Base-by-base conservation (phyloP, 2,888 invertebrate genomes). In the Eustalomyia histrio region DNA sequence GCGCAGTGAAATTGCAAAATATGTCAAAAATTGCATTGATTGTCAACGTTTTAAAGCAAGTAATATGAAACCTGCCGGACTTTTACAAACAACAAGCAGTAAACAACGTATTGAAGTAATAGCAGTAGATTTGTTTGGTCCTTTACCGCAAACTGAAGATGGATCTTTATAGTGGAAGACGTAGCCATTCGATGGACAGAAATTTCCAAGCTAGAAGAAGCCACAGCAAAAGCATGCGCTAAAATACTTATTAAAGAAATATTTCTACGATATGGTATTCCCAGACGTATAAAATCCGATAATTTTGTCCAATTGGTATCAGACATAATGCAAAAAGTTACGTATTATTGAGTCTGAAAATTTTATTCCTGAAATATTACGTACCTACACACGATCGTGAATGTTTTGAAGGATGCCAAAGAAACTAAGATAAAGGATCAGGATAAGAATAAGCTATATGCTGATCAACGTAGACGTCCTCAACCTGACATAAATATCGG, bases 171-270 rank as follows among this genome's bases (percentile, higher is more conserved):
- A 82, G 79, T 80, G 0, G 82, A 83, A 74, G 87, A 88, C 16
- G 39, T 89, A 0, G 83, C 83, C 6, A 82, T 71, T 16, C 61
- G 84, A 29, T 83, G 84, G 84, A 53, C 82, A 6, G 89, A 89
- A 55, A 33, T 89, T 0, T 88, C 88, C 55, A 82, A 88, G 0
- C 61, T 89, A 0, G 68, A 82, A 12, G 63, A 82, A 5, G 87
- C 88, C 0, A 86, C 84, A 2, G 86, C 87, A 47, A n/a, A n/a
- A n/a, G n/a, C n/a, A n/a, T n/a, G n/a, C n/a, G n/a, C n/a, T n/a
- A n/a, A n/a, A n/a, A n/a, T n/a, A n/a, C n/a, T n/a, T n/a, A n/a
- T n/a, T n/a, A n/a, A n/a, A n/a, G n/a, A n/a, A n/a, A n/a, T n/a
- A n/a, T n/a, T n/a, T n/a, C n/a, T n/a, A n/a, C n/a, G n/a, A n/a